Percentiles rank a stretch among this genome's conserved stretches.
phyloP scores from a whole-genome alignment of 1,140 invertebrate species.

The Brachionus asplanchnoidis region DNA sequence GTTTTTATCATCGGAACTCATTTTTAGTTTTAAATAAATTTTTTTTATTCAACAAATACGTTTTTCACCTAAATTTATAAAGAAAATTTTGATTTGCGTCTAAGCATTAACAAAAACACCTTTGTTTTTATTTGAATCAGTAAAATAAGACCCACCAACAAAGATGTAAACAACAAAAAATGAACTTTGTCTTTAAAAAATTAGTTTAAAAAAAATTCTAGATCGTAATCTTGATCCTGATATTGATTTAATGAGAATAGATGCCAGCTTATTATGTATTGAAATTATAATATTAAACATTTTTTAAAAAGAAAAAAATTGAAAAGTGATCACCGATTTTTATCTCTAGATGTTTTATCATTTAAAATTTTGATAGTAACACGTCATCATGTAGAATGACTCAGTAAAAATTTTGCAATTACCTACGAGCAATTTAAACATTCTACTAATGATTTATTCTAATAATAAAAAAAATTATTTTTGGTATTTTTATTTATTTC shows the following conservation, averaged over 20 bases:
- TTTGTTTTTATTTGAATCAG: not conserved
- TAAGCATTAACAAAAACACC: not conserved
- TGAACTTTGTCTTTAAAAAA: conserved; percentile 9
- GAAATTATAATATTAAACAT: not conserved
- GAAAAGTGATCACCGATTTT: not conserved
- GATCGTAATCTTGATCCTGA: not conserved
- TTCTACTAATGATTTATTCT: conserved; percentile 21
- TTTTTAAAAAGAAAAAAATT: not conserved
- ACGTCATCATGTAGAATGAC: not conserved
- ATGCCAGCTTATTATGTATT: not conserved
- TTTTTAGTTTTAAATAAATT: not conserved
- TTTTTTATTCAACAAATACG: not conserved
- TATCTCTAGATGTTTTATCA: not conserved
- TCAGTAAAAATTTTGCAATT: not conserved
- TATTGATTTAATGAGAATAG: not conserved
- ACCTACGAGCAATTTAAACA: not conserved
- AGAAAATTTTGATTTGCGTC: not conserved
- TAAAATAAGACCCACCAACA: not conserved
- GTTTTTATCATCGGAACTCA: conserved; percentile 29
- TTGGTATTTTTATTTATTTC: not conserved
- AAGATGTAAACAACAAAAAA: not conserved
- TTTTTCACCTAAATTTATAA: not conserved
- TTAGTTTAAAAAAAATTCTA: not conserved
- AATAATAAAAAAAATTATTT: not conserved
- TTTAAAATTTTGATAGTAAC: not conserved